Evolutionary conservation across 2,797 vertebrate genomes (phyloP).

Genomic region (Streptopelia turtur): DNA sequence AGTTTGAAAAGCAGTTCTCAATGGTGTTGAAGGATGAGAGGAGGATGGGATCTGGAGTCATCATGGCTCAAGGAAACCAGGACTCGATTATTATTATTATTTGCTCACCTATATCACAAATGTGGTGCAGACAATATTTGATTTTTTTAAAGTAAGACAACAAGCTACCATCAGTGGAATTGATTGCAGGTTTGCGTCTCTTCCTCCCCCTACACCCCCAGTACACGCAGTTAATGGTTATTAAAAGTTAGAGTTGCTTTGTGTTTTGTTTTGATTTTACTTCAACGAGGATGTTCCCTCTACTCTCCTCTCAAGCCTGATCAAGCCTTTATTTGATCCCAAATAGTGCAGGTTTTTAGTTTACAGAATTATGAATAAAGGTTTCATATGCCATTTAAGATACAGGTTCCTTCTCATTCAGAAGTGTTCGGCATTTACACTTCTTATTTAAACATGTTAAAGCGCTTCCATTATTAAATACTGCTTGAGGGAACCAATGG

Average conservation of each 20-base stretch:
- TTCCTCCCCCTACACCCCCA: not conserved
- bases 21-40: not conserved
- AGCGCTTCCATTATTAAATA: slow-evolving; percentile 69
- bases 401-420: slow-evolving; percentile 53
- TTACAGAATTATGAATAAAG: slow-evolving; percentile 49
- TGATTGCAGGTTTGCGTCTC: not conserved
- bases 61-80: not conserved
- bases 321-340: slow-evolving; percentile 51
- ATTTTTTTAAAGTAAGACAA: not conserved
- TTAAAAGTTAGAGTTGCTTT: not conserved
- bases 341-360: not conserved
- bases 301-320: slow-evolving; percentile 24
- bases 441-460: slow-evolving; percentile 72
- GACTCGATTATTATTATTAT: not conserved
- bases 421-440: slow-evolving; percentile 63
- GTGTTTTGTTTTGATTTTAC: not conserved
- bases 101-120: not conserved
- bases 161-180: not conserved
- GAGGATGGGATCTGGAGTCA: not conserved
- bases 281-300: not conserved
- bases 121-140: not conserved
- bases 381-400: slow-evolving; percentile 26
- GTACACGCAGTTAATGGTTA: not conserved
- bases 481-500: slow-evolving; percentile 64
- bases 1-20: not conserved